Evolutionary conservation across 2,113 vertebrate genomes (phyloP), one percentile per base, ranked within the genome.

Genomic region (Embiotoca jacksoni): DNA sequence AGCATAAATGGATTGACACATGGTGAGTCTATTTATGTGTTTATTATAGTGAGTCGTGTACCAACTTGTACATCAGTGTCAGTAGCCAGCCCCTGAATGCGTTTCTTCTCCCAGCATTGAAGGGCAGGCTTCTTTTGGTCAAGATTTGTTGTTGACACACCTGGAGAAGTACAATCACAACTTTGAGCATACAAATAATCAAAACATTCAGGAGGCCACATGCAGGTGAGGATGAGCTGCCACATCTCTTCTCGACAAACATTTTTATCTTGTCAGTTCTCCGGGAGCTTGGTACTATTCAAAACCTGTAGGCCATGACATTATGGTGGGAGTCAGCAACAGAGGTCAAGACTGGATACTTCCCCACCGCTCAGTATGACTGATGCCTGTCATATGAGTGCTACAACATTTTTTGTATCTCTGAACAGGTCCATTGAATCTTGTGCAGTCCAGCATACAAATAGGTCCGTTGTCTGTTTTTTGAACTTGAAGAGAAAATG

Each of bases 251-350:
- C 5, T 35, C 30, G 0, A 16, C 10, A 39, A 62, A 60, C 31
- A 57, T 55, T 39, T 59, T 47, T 63, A 71, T 52, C 56, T 62
- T 56, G 58, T 58, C 23, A 63, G 58, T 59, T 73, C 31, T 31
- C 13, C 49, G 35, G 61, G 60, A 55, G 75, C 23, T 52, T n/a
- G n/a, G 64, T n/a, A 39, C 41, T 4, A 39, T 71, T 71, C 30
- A 70, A 30, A 71, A 62, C 15, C 10, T 47, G n/a, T 13, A 62
- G 32, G 36, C 66, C 60, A 46, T 55, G 8, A 66, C 23, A 46
- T 61, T 11, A 16, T 2, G 16, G 49, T 16, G 49, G 13, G 53
- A 36, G 7, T 61, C 54, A 55, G 16, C 32, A 37, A 6, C 49
- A 60, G 16, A 61, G 65, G 55, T 80, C 35, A 23, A n/a, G 4